Percentiles rank a stretch among this genome's conserved stretches.
Evolutionary conservation across 1,140 invertebrate genomes (phyloP).

Genomic region (Zeugodacus cucurbitae): DNA sequence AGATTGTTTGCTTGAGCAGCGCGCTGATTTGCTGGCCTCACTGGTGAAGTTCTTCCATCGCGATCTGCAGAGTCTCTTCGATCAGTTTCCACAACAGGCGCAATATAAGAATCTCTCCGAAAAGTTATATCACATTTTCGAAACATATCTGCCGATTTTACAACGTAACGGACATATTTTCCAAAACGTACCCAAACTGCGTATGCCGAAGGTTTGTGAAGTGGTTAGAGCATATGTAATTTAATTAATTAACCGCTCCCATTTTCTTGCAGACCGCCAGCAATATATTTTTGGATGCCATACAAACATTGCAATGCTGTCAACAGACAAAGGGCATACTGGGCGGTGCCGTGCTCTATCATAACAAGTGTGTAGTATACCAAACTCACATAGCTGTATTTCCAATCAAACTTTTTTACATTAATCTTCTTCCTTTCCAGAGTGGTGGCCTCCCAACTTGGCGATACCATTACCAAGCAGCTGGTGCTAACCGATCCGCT

Average conservation of each 20-base stretch:
- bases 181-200: constrained; percentile 79
- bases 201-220: constrained; percentile 78
- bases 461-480: constrained; percentile 78
- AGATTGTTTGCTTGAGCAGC: constrained; percentile 80
- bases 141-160: constrained; percentile 84
- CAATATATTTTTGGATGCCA: constrained; percentile 83
- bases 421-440: constrained; percentile 64
- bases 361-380: constrained; percentile 77
- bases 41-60: constrained; percentile 82
- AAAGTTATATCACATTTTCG: constrained; percentile 84
- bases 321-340: constrained; percentile 78
- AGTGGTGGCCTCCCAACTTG: constrained; percentile 82
- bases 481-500: constrained; percentile 84
- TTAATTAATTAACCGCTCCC: background rate
- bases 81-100: constrained; percentile 68
- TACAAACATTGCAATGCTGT: constrained; percentile 81
- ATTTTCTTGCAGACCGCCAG: constrained; percentile 75
- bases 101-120: constrained; percentile 75
- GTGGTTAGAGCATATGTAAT: background rate
- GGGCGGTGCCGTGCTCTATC: constrained; percentile 82
- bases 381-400: background rate
- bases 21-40: constrained; percentile 77
- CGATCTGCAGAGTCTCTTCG: constrained; percentile 76
- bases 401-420: background rate
- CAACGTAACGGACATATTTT: constrained; percentile 82